phyloP scores from a whole-genome alignment of 2,888 invertebrate species.

The Atherix ibis region DNA sequence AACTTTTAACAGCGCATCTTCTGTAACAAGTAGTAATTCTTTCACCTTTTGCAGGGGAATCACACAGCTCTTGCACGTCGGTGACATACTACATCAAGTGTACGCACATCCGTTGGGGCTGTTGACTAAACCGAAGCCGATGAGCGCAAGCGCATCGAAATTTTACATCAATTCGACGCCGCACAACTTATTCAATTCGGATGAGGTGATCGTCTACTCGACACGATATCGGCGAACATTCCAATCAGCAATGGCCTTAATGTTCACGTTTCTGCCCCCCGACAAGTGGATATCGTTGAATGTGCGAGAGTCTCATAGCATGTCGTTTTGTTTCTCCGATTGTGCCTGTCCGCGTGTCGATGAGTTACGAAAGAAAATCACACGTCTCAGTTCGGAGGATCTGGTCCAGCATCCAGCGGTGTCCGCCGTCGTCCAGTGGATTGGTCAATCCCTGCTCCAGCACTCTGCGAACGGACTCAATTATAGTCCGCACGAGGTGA shows the following conservation, averaged over 20 bases:
- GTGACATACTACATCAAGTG: constrained; percentile 45
- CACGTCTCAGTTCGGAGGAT: constrained; percentile 43
- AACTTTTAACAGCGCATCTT: too few species aligned
- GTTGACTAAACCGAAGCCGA: constrained; percentile 18
- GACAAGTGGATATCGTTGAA: constrained; percentile 49
- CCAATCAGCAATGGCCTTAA: constrained; percentile 71
- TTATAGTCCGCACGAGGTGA: constrained; percentile 44
- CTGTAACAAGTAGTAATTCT: too few species aligned
- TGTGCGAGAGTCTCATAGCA: constrained; percentile 61
- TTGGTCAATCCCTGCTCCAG: constrained; percentile 49
- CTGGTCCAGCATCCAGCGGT: constrained; percentile 61
- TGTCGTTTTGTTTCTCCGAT: constrained; percentile 71
- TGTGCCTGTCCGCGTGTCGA: constrained; percentile 55
- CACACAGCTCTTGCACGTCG: constrained; percentile 66
- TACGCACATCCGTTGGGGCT: constrained; percentile 35
- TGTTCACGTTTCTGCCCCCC: constrained; percentile 52
- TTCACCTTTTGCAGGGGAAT: constrained; percentile 47
- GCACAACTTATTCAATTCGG: constrained; percentile 29
- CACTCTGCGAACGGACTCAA: constrained; percentile 40
- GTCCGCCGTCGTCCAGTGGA: constrained; percentile 47
- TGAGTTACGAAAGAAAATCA: constrained; percentile 33
- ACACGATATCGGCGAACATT: constrained; percentile 80
- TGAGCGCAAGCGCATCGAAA: constrained; percentile 13
- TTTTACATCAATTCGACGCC: constrained; percentile 23
- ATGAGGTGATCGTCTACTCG: constrained; percentile 55